Conservation (phyloP, 2,888 invertebrate genomes). For the Aphodius sticticus region DNA sequence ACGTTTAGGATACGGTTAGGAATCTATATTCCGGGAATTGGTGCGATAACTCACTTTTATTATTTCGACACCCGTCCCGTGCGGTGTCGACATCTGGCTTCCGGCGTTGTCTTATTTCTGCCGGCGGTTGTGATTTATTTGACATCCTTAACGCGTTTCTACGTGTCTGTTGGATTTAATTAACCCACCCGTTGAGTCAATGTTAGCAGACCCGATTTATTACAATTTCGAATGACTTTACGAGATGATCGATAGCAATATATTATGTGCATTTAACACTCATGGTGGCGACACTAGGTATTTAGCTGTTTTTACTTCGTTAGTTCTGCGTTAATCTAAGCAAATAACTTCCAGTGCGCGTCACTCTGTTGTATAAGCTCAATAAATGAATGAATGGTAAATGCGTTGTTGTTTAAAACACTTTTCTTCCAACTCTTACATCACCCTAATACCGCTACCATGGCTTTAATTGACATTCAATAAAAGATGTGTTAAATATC, state of each 20-base stretch:
- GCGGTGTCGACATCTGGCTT: conserved; percentile 42
- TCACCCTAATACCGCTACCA: too few species aligned
- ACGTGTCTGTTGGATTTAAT: conserved; percentile 11
- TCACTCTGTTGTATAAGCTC: too few species aligned
- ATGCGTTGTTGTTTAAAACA: too few species aligned
- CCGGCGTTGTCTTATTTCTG: conserved; percentile 39
- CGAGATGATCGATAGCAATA: not conserved
- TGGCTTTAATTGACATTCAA: too few species aligned
- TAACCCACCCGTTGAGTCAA: conserved; percentile 16
- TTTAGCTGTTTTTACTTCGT: too few species aligned
- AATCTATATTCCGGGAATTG: conserved; percentile 48
- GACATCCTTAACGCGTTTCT: conserved; percentile 14
- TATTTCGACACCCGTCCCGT: conserved; percentile 30
- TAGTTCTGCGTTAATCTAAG: too few species aligned
- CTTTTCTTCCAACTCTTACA: too few species aligned
- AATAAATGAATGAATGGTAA: too few species aligned
- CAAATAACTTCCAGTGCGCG: too few species aligned
- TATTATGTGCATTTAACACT: not conserved
- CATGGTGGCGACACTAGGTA: not conserved
- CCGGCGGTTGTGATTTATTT: conserved; percentile 21
- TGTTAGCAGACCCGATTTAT: conserved; percentile 1
- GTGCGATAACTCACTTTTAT: conserved; percentile 49
- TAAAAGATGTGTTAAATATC: too few species aligned
- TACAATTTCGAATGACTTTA: not conserved
- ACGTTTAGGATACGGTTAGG: conserved; percentile 27